Base-by-base conservation (phyloP, 2,888 invertebrate genomes). In the Ectobius pallidus region DNA sequence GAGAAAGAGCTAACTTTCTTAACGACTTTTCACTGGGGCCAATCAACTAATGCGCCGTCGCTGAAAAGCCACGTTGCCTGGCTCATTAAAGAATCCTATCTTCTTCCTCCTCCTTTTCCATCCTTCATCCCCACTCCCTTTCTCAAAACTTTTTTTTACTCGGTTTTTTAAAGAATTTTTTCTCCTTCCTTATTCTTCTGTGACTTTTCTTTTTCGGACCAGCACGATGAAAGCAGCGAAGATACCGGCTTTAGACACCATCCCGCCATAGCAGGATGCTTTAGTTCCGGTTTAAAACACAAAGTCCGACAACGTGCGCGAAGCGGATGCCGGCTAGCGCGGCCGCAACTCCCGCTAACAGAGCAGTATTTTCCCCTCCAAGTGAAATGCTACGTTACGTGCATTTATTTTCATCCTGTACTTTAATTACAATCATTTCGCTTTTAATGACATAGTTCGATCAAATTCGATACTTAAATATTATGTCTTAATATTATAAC, bases 21-120 rank as follows among this genome's bases (percentile, higher is more conserved):
- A 71, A 71, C 63, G 71, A 71, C 71, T 58, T 70, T 70, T 70
- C 61, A 34, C 58, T 63, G 42, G 62, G 34, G 32, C 63, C 71
- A 70, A 70, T 70, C 34, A 70, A 55, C 27, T 58, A 58, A 44
- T 32, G 44, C 67, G 67, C 67, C 67, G 67, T 44, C 44, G 67
- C 49, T 16, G 11, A 7, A 25, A 22, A 55, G 25, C 9, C 70
- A 25, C 42, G 39, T 65, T 65, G 69, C 32, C 6, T 2, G 14
- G 16, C 70, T 70, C 70, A 70, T 70, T 70, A 70, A 61, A 58
- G 30, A 58, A 58, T 58, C 52, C 52, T 52, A 52, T 52, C 52
- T 1, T 18, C 55, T 27, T 55, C 55, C 46, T n/a, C n/a, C n/a
- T 34, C 18, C n/a, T 46, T 14, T n/a, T 46, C 46, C 46, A n/a